phyloP scores from a whole-genome alignment of 2,113 vertebrate genomes.

The Xenus cinereus region DNA sequence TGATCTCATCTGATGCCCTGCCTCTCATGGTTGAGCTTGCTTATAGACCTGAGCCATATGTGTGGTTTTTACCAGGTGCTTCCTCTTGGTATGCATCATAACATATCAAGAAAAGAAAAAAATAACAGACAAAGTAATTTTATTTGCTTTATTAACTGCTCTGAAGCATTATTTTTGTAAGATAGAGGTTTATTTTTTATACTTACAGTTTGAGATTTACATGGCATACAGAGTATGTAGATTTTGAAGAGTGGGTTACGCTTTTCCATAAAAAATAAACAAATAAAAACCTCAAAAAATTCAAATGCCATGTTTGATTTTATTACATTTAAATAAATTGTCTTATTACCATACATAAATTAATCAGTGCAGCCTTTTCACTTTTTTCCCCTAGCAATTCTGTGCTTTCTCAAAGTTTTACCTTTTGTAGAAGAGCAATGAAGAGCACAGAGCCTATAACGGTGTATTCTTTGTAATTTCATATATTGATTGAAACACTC shows the following conservation, averaged over 20 bases:
- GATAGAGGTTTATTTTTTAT: not conserved
- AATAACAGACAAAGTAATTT: not conserved
- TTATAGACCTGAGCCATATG: not conserved
- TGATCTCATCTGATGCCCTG: not conserved
- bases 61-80: slow-evolving; percentile 49
- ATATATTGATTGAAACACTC: not conserved
- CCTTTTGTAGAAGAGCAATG: not conserved
- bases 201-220: not conserved
- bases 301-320: not conserved
- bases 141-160: not conserved
- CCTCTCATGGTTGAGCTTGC: not conserved
- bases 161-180: not conserved
- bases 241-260: not conserved
- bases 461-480: not conserved
- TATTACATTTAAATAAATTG: not conserved
- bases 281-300: too few species aligned
- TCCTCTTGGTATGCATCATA: not conserved
- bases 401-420: not conserved
- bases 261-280: not conserved
- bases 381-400: not conserved
- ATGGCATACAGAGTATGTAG: not conserved
- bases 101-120: not conserved
- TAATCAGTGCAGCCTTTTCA: not conserved
- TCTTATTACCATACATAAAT: not conserved
- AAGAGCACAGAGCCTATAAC: not conserved